Base-by-base conservation (phyloP, 2,797 vertebrate genomes). In the Odontamblyopus rebecca region DNA sequence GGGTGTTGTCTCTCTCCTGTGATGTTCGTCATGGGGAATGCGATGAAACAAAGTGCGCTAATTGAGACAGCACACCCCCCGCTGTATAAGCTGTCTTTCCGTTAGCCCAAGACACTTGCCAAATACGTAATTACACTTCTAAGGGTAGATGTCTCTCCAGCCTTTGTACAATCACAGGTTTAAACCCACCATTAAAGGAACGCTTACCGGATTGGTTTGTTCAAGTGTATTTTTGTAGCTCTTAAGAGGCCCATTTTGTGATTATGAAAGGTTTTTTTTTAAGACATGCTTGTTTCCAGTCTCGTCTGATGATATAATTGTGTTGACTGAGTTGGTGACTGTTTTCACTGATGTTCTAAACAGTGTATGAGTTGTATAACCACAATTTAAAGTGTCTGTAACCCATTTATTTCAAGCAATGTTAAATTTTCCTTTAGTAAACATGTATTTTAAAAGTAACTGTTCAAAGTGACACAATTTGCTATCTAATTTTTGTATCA, bases 21-120 rank as follows among this genome's bases (percentile, higher is more conserved):
- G 76, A 76, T 62, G 84, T 81, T 63, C 72, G 84, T 67, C 27
- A 61, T 74, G 83, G 67, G 77, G 71, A 38, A 61, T 69, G 61
- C 75, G 82, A 79, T 88, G 84, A 84, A 89, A 89, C 77, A 74
- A 74, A 87, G 81, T 72, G 76, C 80, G 79, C 87, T 92, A 90
- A 93, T 89, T 86, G 88, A 90, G 89, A 88, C 77, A 87, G 86
- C 80, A 88, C 83, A 76, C 73, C 87, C 86, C 88, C 85, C 80
- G 84, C 79, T 82, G 77, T 57, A 61, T 30, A 54, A 71, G 79
- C 82, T 86, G 82, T 78, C 83, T 73, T 71, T 87, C 86, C 75
- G 68, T 53, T 74, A 74, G 84, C 85, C 85, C 80, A 89, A 85
- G 84, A 92, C 87, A 81, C 86, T 83, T 56, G 68, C 71, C 78